Conservation (phyloP, 2,888 invertebrate species). For the Eupeodes luniger region DNA sequence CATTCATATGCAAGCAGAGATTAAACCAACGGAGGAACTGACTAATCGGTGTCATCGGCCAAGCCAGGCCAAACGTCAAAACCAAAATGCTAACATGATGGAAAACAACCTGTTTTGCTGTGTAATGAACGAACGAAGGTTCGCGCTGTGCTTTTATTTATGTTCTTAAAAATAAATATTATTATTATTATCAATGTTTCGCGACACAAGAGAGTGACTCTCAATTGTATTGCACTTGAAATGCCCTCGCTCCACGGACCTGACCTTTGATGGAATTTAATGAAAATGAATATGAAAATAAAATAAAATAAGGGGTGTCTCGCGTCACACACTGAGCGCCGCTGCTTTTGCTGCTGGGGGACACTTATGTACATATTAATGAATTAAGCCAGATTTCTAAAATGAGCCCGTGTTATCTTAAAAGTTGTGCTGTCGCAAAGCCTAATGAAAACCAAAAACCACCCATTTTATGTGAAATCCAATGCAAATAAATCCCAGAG, state of each 20-base stretch:
- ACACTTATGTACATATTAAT: constrained; percentile 13
- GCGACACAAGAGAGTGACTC: not conserved
- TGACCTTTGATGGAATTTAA: constrained; percentile 38
- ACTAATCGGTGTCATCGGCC: constrained; percentile 37
- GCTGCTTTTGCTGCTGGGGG: not conserved
- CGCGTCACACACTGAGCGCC: constrained; percentile 53
- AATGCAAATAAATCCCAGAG: constrained; percentile 35
- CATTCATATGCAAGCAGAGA: not conserved
- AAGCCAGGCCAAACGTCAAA: not conserved
- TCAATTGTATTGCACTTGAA: constrained; percentile 66
- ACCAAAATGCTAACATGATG: not conserved
- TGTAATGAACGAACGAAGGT: not conserved
- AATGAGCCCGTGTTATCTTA: constrained; percentile 25
- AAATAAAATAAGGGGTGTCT: constrained; percentile 58
- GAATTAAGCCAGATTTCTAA: constrained; percentile 9
- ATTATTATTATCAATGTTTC: not conserved
- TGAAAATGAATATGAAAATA: not conserved
- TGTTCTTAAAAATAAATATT: not conserved
- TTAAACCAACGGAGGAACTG: not conserved
- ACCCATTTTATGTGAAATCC: constrained; percentile 39
- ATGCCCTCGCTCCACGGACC: constrained; percentile 50
- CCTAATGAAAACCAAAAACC: constrained; percentile 31
- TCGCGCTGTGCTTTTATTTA: not conserved
- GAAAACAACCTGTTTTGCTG: constrained; percentile 54
- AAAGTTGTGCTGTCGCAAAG: not conserved